Evolutionary conservation across 2,888 invertebrate genomes (phyloP).

Genomic region (Euplagia quadripunctaria): DNA sequence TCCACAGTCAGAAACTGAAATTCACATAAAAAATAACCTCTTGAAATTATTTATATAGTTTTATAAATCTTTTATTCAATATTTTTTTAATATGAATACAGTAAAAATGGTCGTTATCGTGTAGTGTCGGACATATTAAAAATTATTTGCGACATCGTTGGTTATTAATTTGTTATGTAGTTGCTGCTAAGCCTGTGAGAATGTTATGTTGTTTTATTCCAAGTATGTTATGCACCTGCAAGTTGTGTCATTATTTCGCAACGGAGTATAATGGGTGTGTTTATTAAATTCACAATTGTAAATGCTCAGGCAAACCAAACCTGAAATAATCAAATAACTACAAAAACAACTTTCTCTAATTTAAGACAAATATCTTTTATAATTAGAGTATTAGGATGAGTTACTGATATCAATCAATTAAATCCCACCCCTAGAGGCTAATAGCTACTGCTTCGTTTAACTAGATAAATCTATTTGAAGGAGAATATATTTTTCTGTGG

Average conservation of each 20-base stretch:
- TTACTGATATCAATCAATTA: background rate
- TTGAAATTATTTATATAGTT: background rate
- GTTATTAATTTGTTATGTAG: constrained; percentile 6
- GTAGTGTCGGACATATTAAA: background rate
- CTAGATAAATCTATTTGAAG: background rate
- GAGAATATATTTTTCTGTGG: background rate
- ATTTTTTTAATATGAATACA: too few species aligned
- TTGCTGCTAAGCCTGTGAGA: constrained; percentile 26
- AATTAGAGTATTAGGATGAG: background rate
- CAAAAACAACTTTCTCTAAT: background rate
- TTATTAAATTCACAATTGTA: constrained; percentile 29
- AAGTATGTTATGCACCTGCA: constrained; percentile 45
- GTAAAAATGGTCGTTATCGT: background rate
- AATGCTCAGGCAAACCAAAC: background rate
- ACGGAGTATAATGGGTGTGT: constrained; percentile 28
- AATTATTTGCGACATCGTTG: background rate
- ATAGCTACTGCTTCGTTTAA: background rate
- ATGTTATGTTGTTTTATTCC: constrained; percentile 33
- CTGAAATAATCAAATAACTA: background rate
- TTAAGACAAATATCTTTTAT: background rate
- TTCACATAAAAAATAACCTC: background rate
- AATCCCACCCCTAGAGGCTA: background rate
- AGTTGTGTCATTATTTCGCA: constrained; percentile 32
- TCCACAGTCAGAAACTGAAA: background rate
- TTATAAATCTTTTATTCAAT: too few species aligned